These are phyloP conservation scores for Sycophila texana DNA, from an alignment of 2,888 invertebrate genomes.

Conservation along the genomic window DNA sequence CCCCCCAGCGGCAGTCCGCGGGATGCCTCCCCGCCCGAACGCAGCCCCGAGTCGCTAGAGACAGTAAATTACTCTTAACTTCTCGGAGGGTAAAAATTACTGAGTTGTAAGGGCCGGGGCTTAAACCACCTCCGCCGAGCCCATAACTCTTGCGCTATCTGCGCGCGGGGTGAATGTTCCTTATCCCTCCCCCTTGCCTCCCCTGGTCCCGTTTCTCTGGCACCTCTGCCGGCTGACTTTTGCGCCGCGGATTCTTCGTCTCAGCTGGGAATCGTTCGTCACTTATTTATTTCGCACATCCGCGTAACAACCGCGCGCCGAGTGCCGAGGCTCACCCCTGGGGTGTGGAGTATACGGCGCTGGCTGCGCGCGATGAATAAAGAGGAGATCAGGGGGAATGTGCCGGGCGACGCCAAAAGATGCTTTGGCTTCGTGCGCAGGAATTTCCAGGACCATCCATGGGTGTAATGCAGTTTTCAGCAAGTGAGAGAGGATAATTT, in stretches of 20 bases:
- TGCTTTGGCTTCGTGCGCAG: too few species aligned
- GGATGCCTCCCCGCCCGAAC: slow-evolving; percentile 19
- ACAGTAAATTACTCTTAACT: slow-evolving; percentile 75
- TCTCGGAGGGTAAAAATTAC: slow-evolving; percentile 73
- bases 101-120: slow-evolving; percentile 69
- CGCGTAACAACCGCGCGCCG: slow-evolving; percentile 37
- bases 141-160: slow-evolving; percentile 74
- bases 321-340: not conserved
- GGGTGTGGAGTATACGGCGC: not conserved
- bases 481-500: too few species aligned
- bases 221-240: not conserved
- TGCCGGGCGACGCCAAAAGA: too few species aligned
- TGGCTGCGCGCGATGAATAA: too few species aligned
- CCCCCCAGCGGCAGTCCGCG: not conserved
- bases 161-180: slow-evolving; percentile 67
- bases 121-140: slow-evolving; percentile 66
- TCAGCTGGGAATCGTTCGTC: slow-evolving; percentile 66
- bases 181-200: slow-evolving; percentile 56
- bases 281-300: slow-evolving; percentile 70
- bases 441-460: too few species aligned
- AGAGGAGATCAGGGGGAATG: too few species aligned
- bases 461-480: too few species aligned
- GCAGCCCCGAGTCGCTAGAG: slow-evolving; percentile 56
- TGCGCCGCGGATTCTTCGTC: slow-evolving; percentile 19
- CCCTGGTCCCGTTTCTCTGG: not conserved